Conservation (phyloP, 2,888 invertebrate species). For the Neocrepidodera transversa region DNA sequence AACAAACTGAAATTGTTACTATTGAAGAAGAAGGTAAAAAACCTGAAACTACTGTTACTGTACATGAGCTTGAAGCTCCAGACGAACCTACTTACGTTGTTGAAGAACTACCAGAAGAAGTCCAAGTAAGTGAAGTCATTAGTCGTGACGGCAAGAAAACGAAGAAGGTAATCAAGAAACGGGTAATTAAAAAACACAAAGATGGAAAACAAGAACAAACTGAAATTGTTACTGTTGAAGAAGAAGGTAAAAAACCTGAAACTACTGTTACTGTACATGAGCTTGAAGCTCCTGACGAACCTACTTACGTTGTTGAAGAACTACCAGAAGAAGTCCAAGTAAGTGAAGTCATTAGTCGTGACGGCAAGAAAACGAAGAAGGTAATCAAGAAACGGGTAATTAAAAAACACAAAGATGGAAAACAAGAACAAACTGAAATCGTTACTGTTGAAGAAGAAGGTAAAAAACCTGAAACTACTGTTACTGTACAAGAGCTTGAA, state of each 20-base stretch:
- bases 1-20: slow-evolving; percentile 49
- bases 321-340: slow-evolving; percentile 49
- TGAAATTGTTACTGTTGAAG: slow-evolving; percentile 51
- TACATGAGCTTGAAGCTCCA: slow-evolving; percentile 45
- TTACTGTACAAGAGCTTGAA: slow-evolving; percentile 50
- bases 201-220: slow-evolving; percentile 51
- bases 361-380: slow-evolving; percentile 44
- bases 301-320: slow-evolving; percentile 42
- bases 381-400: slow-evolving; percentile 51
- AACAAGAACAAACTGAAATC: slow-evolving; percentile 52
- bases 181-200: slow-evolving; percentile 58
- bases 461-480: slow-evolving; percentile 57
- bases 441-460: slow-evolving; percentile 56
- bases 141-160: slow-evolving; percentile 44
- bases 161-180: slow-evolving; percentile 53
- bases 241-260: slow-evolving; percentile 58
- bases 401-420: slow-evolving; percentile 56
- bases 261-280: slow-evolving; percentile 49
- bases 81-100: slow-evolving; percentile 26
- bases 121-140: slow-evolving; percentile 44
- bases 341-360: slow-evolving; percentile 45
- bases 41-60: slow-evolving; percentile 54
- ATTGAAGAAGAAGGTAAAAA: slow-evolving; percentile 56
- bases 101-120: slow-evolving; percentile 39
- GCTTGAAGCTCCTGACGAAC: slow-evolving; percentile 33